A percentile compares a stretch with the other conserved stretches of the same genome.
These are phyloP conservation scores for Xestia ashworthii DNA, from an alignment of 2,888 invertebrate species.

Conservation along the genomic window DNA sequence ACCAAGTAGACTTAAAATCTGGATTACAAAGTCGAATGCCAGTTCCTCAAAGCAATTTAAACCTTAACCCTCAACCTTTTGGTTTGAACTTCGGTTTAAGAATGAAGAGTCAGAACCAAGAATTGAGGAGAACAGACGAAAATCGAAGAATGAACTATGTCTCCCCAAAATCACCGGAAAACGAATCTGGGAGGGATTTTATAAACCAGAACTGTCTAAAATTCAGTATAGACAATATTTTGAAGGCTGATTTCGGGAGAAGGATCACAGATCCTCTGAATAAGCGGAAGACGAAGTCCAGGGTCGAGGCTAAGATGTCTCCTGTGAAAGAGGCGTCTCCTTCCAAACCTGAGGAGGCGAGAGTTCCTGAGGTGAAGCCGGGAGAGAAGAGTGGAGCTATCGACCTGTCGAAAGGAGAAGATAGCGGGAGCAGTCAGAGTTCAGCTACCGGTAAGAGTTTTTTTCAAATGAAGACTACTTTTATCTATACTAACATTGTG, in stretches of 20 bases:
- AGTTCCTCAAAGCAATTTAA: slow-evolving; percentile 78
- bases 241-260: slow-evolving; percentile 96
- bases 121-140: slow-evolving; percentile 80
- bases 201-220: slow-evolving; percentile 92
- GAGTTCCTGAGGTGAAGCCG: slow-evolving; percentile 84
- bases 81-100: slow-evolving; percentile 81
- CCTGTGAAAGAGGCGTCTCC: slow-evolving; percentile 79
- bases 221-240: slow-evolving; percentile 96
- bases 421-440: slow-evolving; percentile 84
- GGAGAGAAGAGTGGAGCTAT: slow-evolving; percentile 85
- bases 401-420: slow-evolving; percentile 86
- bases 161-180: slow-evolving; percentile 82
- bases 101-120: slow-evolving; percentile 73
- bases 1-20: slow-evolving; percentile 82
- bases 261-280: slow-evolving; percentile 93
- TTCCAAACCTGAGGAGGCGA: slow-evolving; percentile 80
- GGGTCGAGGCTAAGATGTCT: slow-evolving; percentile 78
- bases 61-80: slow-evolving; percentile 78
- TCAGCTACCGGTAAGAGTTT: slow-evolving; percentile 88
- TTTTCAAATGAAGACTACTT: too few relatives aligned
- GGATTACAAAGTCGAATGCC: slow-evolving; percentile 78
- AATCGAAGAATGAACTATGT: slow-evolving; percentile 78
- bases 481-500: too few relatives aligned
- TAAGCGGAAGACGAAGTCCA: slow-evolving; percentile 89
- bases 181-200: slow-evolving; percentile 83